Evolutionary conservation across 2,113 vertebrate species (phyloP), one percentile per base, ranked within the genome.

Genomic region (Neopipo cinnamomea): DNA sequence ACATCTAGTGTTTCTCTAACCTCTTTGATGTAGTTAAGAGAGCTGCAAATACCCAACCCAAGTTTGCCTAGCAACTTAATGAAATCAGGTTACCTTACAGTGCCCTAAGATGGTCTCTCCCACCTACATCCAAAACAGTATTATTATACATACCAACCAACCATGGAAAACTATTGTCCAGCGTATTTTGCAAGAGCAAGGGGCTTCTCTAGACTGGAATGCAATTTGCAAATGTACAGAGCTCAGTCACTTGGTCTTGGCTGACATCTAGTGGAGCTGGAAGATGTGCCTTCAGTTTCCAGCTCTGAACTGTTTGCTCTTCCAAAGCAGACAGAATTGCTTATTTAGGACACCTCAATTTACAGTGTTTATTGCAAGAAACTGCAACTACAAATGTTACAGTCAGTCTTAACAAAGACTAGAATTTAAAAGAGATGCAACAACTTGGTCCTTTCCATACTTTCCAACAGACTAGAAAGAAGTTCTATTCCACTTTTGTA

Each of bases 251-350:
- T 66, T 42, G 61, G 89, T 59, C 76, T 96, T 90, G 93, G 76
- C 95, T 97, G 97, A 95, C 97, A 96, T 23, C 97, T 97, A 97
- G 96, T 96, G 97, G 95, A 85, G 33, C 23, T 67, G 42, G 33
- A 37, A 82, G 47, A 3, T 2, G 41, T 15, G 46, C 47, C 33
- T 84, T 58, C 74, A 19, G 25, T 44, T 55, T 41, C 5, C 7
- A 35, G 8, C 17, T 91, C 23, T 24, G 8, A 75, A 73, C 14
- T 8, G 13, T 13, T 74, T n/a, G 17, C 4, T 27, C 25, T 71
- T 75, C 25, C 62, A 63, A 50, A 30, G 46, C 35, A 88, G 47
- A 72, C 5, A 59, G 22, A 77, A 87, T 0, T 33, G 17, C 3
- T 0, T 24, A 42, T 25, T 85, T 33, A 73, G 52, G 28, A 19